A percentile compares a stretch with the other conserved stretches of the same genome.
These are phyloP conservation scores for Chlorops oryzae DNA, from an alignment of 1,140 invertebrate genomes.

Conservation along the genomic window DNA sequence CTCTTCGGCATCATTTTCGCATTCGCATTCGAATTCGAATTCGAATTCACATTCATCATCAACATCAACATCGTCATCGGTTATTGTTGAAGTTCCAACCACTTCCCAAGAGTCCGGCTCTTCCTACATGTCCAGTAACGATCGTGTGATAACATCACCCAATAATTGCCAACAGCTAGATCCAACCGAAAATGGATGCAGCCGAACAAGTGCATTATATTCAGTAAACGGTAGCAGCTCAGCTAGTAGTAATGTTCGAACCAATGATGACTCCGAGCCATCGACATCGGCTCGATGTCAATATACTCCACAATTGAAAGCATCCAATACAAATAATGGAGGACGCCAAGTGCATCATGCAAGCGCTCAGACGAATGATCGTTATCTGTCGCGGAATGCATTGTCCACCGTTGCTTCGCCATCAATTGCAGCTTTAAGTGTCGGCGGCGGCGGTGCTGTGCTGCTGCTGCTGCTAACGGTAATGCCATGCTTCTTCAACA, in stretches of 20 bases:
- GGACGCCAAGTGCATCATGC: conserved; percentile 35
- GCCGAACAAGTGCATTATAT: conserved; percentile 27
- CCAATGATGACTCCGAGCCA: conserved; percentile 29
- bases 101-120: too few relatives aligned
- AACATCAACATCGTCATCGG: conserved; percentile 19
- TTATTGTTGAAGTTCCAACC: conserved; percentile 22
- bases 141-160: too few relatives aligned
- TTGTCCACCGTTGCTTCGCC: conserved; percentile 1
- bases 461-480: background rate
- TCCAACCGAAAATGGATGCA: conserved; percentile 36
- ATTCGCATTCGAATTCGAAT: conserved; percentile 40
- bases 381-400: conserved; percentile 27
- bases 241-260: too few relatives aligned
- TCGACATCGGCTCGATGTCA: conserved; percentile 37
- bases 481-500: background rate
- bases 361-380: conserved; percentile 39
- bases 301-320: conserved; percentile 25
- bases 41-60: conserved; percentile 21
- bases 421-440: background rate
- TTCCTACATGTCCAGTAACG: too few relatives aligned
- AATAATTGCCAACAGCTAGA: too few relatives aligned
- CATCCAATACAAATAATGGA: conserved; percentile 5
- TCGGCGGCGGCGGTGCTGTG: background rate
- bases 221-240: conserved; percentile 10
- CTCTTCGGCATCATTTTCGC: conserved; percentile 19